These are phyloP conservation scores for Orycteropus afer DNA, from an alignment of 2,113 vertebrate genomes.

Conservation along the genomic window DNA sequence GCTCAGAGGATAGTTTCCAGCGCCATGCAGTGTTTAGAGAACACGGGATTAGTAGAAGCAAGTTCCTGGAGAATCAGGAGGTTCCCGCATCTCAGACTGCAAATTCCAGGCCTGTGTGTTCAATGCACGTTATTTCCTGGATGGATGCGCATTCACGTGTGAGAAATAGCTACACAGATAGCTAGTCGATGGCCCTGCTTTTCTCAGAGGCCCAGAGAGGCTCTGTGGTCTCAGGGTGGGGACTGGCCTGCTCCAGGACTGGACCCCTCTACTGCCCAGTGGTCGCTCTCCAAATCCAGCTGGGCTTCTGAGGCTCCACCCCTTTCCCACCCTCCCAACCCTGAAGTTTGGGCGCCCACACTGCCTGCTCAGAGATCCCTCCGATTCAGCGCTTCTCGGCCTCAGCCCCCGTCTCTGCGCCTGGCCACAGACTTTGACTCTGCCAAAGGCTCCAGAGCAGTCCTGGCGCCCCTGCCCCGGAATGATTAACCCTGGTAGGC, in stretches of 20 bases:
- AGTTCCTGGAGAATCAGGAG: neutral
- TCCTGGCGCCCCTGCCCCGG: neutral
- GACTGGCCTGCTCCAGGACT: neutral
- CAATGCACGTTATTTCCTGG: neutral
- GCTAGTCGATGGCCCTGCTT: neutral
- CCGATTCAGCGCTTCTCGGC: neutral
- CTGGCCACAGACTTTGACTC: slow-evolving; percentile 5
- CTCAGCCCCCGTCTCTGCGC: neutral
- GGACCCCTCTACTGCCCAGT: neutral
- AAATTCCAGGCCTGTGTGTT: neutral
- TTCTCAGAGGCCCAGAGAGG: neutral
- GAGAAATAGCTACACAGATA: neutral
- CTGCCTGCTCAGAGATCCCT: neutral
- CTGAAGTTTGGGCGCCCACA: neutral
- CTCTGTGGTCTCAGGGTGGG: neutral
- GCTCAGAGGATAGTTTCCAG: neutral
- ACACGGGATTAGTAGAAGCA: neutral
- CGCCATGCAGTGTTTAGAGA: neutral
- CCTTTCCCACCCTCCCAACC: neutral
- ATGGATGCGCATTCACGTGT: neutral
- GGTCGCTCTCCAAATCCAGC: neutral
- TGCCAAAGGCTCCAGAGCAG: neutral
- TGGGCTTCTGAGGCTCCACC: neutral
- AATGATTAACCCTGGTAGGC: slow-evolving; percentile 25
- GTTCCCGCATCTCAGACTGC: neutral